Evolutionary conservation across 2,797 vertebrate genomes (phyloP), one percentile per base, ranked within the genome.

Genomic region (Trichosurus vulpecula): DNA sequence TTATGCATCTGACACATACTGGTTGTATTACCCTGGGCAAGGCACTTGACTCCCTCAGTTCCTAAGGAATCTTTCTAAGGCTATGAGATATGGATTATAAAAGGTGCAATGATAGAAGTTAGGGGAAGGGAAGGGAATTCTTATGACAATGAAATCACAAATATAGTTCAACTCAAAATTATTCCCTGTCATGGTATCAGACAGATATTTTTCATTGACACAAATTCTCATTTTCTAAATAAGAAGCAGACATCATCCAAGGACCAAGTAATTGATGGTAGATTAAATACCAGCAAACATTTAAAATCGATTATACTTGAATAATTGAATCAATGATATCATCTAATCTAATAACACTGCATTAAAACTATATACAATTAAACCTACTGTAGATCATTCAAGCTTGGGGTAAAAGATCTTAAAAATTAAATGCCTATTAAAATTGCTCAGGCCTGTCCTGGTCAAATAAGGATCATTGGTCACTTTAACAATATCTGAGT

Each of bases 311-410:
- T 97, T 94, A 90, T 92, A 96, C 96, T 97, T 94, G 92, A 95
- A 92, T 98, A 98, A 98, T 97, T 98, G 97, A 98, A 98, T 98
- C 97, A 97, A 97, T 98, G 95, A 58, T 98, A 97, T 95, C 94
- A 96, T 94, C 95, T 94, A 95, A 97, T 96, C 92, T 98, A 97
- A 97, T 98, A 97, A 96, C 95, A 91, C 55, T 95, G 91, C 54
- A 94, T 98, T 95, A 81, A 92, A 93, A 97, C 97, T 58, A 30
- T 95, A 97, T 95, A 81, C 57, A 6, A 0, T 97, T 97, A 98
- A 98, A 98, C 96, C 95, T 94, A 11, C 89, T 98, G 57, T 95
- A 22, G 98, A 97, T 98, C 97, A 41, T 97, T 97, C 93, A 97
- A 54, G 54, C 61, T 95, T 98, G 92, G 91, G 58, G 95, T 95